phyloP scores from a whole-genome alignment of 2,113 vertebrate species.

The Pterophyllum scalare region DNA sequence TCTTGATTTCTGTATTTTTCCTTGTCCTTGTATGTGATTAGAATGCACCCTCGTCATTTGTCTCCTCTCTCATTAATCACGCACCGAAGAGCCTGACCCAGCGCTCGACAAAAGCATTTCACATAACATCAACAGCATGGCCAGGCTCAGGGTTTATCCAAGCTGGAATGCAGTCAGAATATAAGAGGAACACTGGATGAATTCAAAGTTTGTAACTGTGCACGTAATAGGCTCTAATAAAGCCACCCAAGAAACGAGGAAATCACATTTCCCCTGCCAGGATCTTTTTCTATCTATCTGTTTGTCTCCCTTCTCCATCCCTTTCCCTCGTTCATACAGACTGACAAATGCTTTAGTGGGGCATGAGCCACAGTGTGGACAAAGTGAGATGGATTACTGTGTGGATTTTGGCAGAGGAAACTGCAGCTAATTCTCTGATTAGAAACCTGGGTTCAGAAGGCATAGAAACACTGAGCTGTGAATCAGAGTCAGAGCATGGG shows the following conservation, averaged over 20 bases:
- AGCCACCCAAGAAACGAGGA: slow-evolving; percentile 44
- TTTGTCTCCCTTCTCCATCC: slow-evolving; percentile 11
- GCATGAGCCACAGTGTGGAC: slow-evolving; percentile 66
- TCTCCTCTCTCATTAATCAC: slow-evolving; percentile 74
- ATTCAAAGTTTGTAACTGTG: slow-evolving; percentile 50
- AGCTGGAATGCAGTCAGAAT: slow-evolving; percentile 14
- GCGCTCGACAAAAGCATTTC: not conserved
- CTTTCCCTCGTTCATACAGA: slow-evolving; percentile 29
- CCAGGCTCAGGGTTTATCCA: slow-evolving; percentile 4
- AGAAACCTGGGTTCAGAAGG: slow-evolving; percentile 71
- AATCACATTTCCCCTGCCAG: slow-evolving; percentile 55
- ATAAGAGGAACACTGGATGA: slow-evolving; percentile 32
- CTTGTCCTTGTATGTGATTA: slow-evolving; percentile 70
- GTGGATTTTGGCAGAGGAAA: slow-evolving; percentile 67
- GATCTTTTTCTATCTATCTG: slow-evolving; percentile 25
- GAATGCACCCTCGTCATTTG: slow-evolving; percentile 58
- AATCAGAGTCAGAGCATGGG: slow-evolving; percentile 47
- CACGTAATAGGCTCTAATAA: slow-evolving; percentile 56
- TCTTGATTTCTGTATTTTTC: slow-evolving; percentile 19
- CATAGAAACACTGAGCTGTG: slow-evolving; percentile 61
- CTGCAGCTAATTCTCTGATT: slow-evolving; percentile 76
- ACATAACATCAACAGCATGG: not conserved
- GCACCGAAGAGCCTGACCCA: slow-evolving; percentile 58
- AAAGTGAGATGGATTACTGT: slow-evolving; percentile 74
- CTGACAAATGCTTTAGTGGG: slow-evolving; percentile 54